Evolutionary conservation across 2,888 invertebrate genomes (phyloP), one percentile per base, ranked within the genome.

Genomic region (Ditula angustiorana): DNA sequence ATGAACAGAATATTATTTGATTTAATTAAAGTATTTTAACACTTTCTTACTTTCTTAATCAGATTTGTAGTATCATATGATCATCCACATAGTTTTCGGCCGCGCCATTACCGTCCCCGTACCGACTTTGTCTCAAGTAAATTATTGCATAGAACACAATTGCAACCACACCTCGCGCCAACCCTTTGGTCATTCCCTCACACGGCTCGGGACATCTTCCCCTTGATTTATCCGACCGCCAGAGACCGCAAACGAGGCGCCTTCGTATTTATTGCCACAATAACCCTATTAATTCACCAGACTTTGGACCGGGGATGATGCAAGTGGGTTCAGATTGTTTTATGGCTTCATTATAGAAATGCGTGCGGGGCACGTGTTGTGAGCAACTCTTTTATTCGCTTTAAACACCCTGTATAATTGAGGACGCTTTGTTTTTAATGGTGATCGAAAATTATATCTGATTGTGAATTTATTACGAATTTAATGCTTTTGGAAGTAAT

Each of bases 201-300:
- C 69, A 69, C 74, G 79, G 83, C 69, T 69, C 74, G 79, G 83
- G 86, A 83, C 88, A 84, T 87, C 88, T 90, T 87, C 82, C 82
- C 74, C 87, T 82, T 92, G 90, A 90, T 90, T 90, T 91, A 91
- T 90, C 86, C 83, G 83, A 86, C 89, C 90, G 74, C 86, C 79
- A 76, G 76, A 78, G 75, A 73, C 90, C 90, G 78, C 90, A 88
- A 88, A 87, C 90, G 86, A 84, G 85, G 82, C 87, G 81, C 83
- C 84, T 83, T 79, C 80, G 86, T 92, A 92, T 92, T 92, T 92
- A 92, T 92, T 88, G 88, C 91, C 82, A 82, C 88, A 87, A 90
- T 89, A 92, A 90, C 90, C 90, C 90, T 86, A 92, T 91, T 92
- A 92, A 92, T 91, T 90, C 86, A 13, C 79, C 77, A 76, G 85